Percentiles rank a stretch among this genome's conserved stretches.
phyloP scores from a whole-genome alignment of 35 echinoderm and acorn worm genomes.

The Nesometra sesokonis region DNA sequence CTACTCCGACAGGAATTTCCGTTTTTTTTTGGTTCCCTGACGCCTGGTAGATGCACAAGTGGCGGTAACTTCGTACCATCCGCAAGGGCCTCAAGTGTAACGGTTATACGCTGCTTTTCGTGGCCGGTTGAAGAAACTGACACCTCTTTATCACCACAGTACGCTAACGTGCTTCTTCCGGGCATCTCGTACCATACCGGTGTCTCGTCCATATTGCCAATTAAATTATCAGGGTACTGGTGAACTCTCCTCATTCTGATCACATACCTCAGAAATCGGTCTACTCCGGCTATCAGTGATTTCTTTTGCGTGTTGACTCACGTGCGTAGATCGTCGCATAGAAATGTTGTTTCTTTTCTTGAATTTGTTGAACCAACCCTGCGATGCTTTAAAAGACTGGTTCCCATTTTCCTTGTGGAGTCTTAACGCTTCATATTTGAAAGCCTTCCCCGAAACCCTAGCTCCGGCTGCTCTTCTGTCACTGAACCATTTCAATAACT shows the following conservation, averaged over 20 bases:
- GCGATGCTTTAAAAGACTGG: constrained; percentile 4
- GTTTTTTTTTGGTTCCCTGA: neutral
- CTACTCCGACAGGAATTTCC: neutral
- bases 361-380: constrained; percentile 4
- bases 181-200: constrained; percentile 9
- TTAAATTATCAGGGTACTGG: too few relatives aligned
- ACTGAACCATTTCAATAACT: too few relatives aligned
- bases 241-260: neutral
- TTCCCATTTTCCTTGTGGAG: constrained; percentile 9
- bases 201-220: neutral
- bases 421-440: neutral
- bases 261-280: neutral
- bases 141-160: neutral
- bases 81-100: neutral
- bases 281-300: neutral
- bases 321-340: neutral
- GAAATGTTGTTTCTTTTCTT: constrained; percentile 5
- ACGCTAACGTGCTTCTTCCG: neutral
- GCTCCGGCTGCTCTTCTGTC: neutral
- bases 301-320: constrained; percentile 4
- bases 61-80: constrained; percentile 7
- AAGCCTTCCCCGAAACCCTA: neutral
- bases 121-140: neutral
- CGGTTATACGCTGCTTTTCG: neutral
- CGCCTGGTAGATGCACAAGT: neutral